Evolutionary conservation across 2,888 invertebrate genomes (phyloP).

Genomic region (Mimumesa dahlbomi): DNA sequence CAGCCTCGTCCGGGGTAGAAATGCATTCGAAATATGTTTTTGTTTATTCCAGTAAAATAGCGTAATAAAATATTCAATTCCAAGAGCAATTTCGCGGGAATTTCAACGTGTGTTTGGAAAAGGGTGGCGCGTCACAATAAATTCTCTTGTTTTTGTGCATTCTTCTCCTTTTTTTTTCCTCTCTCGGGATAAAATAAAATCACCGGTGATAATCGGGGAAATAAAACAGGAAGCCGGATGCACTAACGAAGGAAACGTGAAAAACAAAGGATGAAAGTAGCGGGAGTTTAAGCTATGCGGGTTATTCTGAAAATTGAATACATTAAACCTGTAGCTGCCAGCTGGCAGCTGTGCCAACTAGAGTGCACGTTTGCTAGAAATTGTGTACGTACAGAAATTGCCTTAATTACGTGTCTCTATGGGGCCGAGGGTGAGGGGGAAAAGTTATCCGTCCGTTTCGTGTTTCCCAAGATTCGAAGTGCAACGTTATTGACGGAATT

Average conservation of each 20-base stretch:
- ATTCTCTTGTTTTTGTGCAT: no score
- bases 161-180: no score
- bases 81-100: no score
- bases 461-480: conserved; percentile 22
- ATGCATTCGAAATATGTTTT: no score
- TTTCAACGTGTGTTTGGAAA: no score
- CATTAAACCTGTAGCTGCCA: conserved; percentile 50
- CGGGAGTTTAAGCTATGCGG: conserved; percentile 22
- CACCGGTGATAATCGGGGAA: not conserved
- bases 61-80: no score
- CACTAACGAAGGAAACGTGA: not conserved
- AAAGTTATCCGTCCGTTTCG: not conserved
- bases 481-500: conserved; percentile 16
- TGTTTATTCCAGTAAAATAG: no score
- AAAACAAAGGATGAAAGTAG: not conserved
- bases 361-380: conserved; percentile 53
- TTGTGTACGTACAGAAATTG: conserved; percentile 57
- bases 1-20: no score
- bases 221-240: not conserved
- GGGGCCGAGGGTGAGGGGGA: not conserved
- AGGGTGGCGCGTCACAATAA: no score
- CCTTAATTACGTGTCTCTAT: conserved; percentile 55
- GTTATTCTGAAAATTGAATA: conserved; percentile 61
- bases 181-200: no score
- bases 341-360: conserved; percentile 49